Conservation (phyloP, 2,113 vertebrate species). For the Pachycephala philippinensis region DNA sequence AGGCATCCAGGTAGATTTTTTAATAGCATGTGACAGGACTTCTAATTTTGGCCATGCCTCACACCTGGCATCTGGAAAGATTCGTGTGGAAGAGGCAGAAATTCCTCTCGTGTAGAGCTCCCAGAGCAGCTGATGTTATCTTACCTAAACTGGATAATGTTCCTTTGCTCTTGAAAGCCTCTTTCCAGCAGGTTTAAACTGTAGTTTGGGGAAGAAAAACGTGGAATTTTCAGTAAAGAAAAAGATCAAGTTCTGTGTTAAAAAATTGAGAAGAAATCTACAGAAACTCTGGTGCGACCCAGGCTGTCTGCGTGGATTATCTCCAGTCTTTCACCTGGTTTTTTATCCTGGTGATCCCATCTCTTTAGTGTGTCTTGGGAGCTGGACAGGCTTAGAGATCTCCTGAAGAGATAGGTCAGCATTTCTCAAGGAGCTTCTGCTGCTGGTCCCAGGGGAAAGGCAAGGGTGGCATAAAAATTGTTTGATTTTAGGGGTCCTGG, state of each 20-base stretch:
- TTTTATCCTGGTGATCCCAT: neutral
- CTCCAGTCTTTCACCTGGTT: neutral
- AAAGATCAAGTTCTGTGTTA: neutral
- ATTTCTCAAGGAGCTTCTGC: neutral
- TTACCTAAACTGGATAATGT: neutral
- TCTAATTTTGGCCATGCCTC: conserved; percentile 5
- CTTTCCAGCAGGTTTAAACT: neutral
- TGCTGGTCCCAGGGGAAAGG: neutral
- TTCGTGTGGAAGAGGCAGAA: neutral
- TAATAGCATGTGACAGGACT: neutral
- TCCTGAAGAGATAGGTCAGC: neutral
- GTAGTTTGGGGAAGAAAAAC: neutral
- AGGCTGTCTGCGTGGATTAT: neutral
- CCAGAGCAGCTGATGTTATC: neutral
- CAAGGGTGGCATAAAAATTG: neutral
- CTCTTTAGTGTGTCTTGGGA: neutral
- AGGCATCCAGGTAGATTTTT: neutral
- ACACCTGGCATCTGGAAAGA: neutral
- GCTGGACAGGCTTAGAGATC: neutral
- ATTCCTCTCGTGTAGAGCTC: neutral
- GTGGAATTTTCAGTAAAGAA: neutral
- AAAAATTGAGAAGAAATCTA: neutral
- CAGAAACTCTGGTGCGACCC: neutral
- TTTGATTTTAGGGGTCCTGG: neutral
- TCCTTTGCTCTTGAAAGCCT: neutral